Conservation (phyloP, 2,888 invertebrate genomes). For the Hirtodrosophila trivittata region DNA sequence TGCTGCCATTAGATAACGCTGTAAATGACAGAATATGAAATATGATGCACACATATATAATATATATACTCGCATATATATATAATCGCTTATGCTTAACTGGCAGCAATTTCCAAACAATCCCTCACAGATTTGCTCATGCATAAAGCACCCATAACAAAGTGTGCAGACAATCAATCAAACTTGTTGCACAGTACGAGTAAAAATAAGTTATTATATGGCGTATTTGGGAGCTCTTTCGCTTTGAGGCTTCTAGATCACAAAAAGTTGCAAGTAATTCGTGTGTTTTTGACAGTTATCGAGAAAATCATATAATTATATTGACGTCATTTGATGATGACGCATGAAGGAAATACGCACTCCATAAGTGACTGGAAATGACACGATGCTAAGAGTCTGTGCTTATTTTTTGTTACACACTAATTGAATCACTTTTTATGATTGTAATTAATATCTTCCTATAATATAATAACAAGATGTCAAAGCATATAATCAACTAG, state of each 20-base stretch:
- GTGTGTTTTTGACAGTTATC: background rate
- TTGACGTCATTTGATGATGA: constrained; percentile 12
- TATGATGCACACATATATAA: background rate
- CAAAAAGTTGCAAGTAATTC: background rate
- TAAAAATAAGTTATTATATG: too few relatives aligned
- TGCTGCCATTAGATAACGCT: constrained; percentile 21
- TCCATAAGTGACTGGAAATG: too few relatives aligned
- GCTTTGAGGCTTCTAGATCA: constrained; percentile 4
- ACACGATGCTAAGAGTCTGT: too few relatives aligned
- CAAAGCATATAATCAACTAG: too few relatives aligned
- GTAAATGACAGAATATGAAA: background rate
- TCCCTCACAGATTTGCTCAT: constrained; percentile 31
- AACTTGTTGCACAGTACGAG: constrained; percentile 9
- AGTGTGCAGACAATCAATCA: constrained; percentile 42
- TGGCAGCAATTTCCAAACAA: constrained; percentile 24
- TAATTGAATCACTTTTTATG: too few relatives aligned
- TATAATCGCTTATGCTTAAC: constrained; percentile 20
- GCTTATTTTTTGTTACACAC: too few relatives aligned
- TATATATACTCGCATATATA: background rate
- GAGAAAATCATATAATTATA: background rate
- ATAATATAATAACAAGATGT: too few relatives aligned
- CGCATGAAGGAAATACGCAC: too few relatives aligned
- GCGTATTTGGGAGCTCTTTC: background rate
- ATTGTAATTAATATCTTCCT: too few relatives aligned
- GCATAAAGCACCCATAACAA: constrained; percentile 11